These are phyloP conservation scores for Neoarius graeffei DNA, from an alignment of 2,113 vertebrate genomes.

Conservation along the genomic window DNA sequence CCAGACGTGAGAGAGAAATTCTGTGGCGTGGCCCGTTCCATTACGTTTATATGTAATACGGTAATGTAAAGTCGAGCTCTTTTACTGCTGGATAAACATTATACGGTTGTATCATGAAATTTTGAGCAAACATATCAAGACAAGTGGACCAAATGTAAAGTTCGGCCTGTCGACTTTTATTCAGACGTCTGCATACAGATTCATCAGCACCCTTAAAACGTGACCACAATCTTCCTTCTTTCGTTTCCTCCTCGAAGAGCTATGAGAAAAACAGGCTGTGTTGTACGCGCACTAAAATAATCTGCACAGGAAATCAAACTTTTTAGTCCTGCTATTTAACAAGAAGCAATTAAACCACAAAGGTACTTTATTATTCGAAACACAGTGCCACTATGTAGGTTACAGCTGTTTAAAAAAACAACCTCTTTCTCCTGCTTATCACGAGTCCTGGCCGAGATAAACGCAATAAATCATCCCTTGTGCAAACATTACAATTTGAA, in stretches of 20 bases:
- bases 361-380: neutral
- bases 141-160: neutral
- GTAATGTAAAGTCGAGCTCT: neutral
- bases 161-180: neutral
- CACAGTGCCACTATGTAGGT: neutral
- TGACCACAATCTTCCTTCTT: slow-evolving; percentile 26
- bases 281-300: neutral
- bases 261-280: neutral
- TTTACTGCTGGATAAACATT: neutral
- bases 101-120: neutral
- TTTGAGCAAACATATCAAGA: neutral
- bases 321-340: neutral
- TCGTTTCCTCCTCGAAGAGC: slow-evolving; percentile 11
- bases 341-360: neutral
- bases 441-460: neutral
- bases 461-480: neutral
- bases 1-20: neutral
- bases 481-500: neutral
- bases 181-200: neutral
- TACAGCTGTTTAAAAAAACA: neutral
- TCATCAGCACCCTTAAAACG: neutral
- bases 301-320: neutral
- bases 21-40: neutral
- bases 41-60: too few relatives aligned
- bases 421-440: neutral